Evolutionary conservation across 2,797 vertebrate genomes (phyloP).

Genomic region (Orestias chungarensis): DNA sequence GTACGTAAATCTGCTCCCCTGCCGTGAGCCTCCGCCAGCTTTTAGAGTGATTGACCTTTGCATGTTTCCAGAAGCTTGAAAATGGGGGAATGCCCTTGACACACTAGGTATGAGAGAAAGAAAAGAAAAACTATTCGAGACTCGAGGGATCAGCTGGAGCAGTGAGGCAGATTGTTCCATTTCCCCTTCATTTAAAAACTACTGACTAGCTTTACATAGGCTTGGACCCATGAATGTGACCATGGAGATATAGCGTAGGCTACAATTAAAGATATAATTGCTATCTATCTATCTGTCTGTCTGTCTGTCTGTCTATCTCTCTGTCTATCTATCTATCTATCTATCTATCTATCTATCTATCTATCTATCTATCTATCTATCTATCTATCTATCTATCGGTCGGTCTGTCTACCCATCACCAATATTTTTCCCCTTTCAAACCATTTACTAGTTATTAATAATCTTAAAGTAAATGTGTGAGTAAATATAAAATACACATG

Average conservation of each 20-base stretch:
- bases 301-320: too few species aligned
- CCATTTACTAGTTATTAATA: too few species aligned
- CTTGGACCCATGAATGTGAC: constrained; percentile 61
- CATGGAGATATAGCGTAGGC: constrained; percentile 68
- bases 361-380: too few species aligned
- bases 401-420: too few species aligned
- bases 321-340: background rate
- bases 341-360: too few species aligned
- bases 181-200: constrained; percentile 74
- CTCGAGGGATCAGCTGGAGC: constrained; percentile 74
- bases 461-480: too few species aligned
- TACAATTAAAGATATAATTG: constrained; percentile 80
- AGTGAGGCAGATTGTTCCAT: constrained; percentile 78
- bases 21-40: constrained; percentile 55
- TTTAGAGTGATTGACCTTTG: constrained; percentile 73
- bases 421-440: too few species aligned
- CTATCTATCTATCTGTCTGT: too few species aligned
- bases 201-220: constrained; percentile 53
- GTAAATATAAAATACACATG: too few species aligned
- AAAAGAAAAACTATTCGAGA: constrained; percentile 58
- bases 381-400: too few species aligned
- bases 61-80: constrained; percentile 68
- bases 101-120: constrained; percentile 61
- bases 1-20: constrained; percentile 63
- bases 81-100: constrained; percentile 78